These are phyloP conservation scores for Lophochroa leadbeateri DNA, from an alignment of 2,113 vertebrate species.

Conservation along the genomic window DNA sequence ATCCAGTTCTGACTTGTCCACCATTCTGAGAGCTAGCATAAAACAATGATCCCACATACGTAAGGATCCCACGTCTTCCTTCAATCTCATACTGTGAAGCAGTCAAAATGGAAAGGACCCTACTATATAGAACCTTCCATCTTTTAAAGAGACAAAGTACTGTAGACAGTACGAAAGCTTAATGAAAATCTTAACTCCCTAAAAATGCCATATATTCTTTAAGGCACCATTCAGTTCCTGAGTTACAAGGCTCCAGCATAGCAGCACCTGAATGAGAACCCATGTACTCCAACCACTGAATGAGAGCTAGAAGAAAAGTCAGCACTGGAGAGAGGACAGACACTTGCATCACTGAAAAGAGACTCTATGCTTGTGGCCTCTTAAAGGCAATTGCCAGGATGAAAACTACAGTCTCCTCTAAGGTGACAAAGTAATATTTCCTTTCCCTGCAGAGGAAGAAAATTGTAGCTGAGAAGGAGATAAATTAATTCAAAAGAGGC, in stretches of 20 bases:
- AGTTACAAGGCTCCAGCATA: neutral
- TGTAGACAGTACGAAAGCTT: neutral
- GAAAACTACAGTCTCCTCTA: neutral
- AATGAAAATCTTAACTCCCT: neutral
- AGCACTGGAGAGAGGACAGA: neutral
- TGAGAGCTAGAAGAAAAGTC: neutral
- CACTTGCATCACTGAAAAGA: neutral
- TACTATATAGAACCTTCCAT: neutral
- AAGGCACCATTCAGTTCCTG: neutral
- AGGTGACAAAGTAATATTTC: neutral
- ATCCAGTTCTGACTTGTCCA: neutral
- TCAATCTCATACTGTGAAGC: neutral
- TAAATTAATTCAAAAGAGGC: neutral
- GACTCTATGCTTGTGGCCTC: neutral
- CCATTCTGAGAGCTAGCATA: neutral
- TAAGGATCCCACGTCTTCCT: neutral
- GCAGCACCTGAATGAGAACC: neutral
- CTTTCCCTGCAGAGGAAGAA: neutral
- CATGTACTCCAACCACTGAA: fast-evolving
- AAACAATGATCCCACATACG: neutral
- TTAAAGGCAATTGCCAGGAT: neutral
- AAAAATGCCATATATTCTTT: neutral
- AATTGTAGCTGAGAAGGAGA: neutral
- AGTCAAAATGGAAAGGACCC: neutral
- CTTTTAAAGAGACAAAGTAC: neutral